Evolutionary conservation across 2,888 invertebrate genomes (phyloP).

Genomic region (Limnephilus auricula): DNA sequence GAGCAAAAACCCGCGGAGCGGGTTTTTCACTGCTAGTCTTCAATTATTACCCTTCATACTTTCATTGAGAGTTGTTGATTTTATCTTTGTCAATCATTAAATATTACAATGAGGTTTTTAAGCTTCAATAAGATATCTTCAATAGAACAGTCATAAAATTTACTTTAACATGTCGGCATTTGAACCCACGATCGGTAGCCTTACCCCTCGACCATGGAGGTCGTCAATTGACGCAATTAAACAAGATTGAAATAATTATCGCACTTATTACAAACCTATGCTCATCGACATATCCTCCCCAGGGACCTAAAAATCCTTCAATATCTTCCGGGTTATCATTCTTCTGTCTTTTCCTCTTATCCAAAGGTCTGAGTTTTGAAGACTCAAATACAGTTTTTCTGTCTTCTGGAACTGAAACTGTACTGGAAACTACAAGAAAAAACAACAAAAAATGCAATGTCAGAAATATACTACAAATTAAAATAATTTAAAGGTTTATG

Average conservation of each 20-base stretch:
- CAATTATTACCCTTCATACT: no score
- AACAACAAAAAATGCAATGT: background rate
- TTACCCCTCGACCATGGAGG: no score
- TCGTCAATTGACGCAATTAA: background rate
- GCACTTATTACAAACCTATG: slow-evolving; percentile 75
- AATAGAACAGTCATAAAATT: no score
- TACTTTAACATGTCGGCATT: no score
- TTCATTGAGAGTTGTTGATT: no score
- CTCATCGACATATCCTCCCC: slow-evolving; percentile 97
- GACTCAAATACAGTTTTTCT: slow-evolving; percentile 95
- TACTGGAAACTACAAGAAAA: slow-evolving; percentile 74
- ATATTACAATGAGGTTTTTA: no score
- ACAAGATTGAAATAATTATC: background rate
- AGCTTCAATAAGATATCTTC: no score
- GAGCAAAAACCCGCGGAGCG: no score
- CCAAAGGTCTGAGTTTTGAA: slow-evolving; percentile 83
- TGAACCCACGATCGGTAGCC: no score
- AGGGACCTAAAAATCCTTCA: slow-evolving; percentile 97
- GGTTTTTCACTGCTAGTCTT: no score
- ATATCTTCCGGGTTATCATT: slow-evolving; percentile 95
- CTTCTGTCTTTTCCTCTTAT: slow-evolving; percentile 89
- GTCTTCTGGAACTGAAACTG: slow-evolving; percentile 84
- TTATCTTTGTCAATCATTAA: no score
- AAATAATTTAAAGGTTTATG: background rate
- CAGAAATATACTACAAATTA: background rate